A percentile compares a stretch with the other conserved stretches of the same genome.
Evolutionary conservation across 1,140 invertebrate species (phyloP).

Genomic region (Plectrocnemia conspersa): DNA sequence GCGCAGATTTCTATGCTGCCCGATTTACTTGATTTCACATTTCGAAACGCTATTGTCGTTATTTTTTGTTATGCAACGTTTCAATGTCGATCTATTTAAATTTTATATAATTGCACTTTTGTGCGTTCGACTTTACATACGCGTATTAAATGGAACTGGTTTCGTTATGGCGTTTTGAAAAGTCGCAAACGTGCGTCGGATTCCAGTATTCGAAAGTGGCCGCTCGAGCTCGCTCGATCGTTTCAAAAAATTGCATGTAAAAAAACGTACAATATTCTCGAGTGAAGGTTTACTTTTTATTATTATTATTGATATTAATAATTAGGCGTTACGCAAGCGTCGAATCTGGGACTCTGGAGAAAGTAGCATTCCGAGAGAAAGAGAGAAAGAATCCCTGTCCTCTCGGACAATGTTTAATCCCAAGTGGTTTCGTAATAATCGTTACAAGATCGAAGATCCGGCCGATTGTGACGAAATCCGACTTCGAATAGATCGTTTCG

Average conservation of each 20-base stretch:
- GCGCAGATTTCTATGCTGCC: no score
- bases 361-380: not conserved
- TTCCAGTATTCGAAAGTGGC: slow-evolving; percentile 8
- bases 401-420: not conserved
- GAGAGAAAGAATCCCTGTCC: no score
- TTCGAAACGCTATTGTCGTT: no score
- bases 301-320: not conserved
- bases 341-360: not conserved
- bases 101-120: no score
- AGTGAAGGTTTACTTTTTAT: no score
- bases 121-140: no score
- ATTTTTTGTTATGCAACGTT: no score
- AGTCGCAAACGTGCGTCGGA: not conserved
- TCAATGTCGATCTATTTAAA: no score
- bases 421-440: not conserved
- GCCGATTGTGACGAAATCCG: not conserved
- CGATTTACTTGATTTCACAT: no score
- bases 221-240: not conserved
- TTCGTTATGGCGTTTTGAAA: slow-evolving; percentile 4
- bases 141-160: not conserved
- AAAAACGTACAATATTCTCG: no score
- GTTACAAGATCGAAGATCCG: slow-evolving; percentile 6
- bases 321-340: not conserved
- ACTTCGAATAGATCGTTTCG: not conserved
- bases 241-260: no score